These are phyloP conservation scores for Phoxinus phoxinus DNA, from an alignment of 2,113 vertebrate genomes.

Conservation along the genomic window DNA sequence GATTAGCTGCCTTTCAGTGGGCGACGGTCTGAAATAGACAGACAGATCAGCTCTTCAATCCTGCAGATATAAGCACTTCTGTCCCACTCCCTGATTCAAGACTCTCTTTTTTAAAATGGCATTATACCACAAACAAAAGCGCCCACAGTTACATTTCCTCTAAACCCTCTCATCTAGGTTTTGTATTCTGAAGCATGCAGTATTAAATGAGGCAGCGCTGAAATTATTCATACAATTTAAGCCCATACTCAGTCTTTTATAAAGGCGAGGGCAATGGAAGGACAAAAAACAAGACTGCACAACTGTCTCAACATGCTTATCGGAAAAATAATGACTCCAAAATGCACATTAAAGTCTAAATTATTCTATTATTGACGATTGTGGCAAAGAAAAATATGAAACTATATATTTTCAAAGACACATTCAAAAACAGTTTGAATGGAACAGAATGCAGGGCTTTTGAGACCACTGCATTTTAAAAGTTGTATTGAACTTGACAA, in stretches of 20 bases:
- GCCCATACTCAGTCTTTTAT: background rate
- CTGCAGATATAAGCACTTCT: conserved; percentile 26
- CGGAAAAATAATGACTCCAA: conserved; percentile 5
- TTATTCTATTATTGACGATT: background rate
- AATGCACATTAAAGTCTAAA: conserved; percentile 12
- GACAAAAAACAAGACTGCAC: background rate
- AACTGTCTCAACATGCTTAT: conserved; percentile 3
- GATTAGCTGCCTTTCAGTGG: conserved; percentile 96
- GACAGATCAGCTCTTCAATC: conserved; percentile 52
- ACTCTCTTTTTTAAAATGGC: background rate
- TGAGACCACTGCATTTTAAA: background rate
- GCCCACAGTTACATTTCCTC: conserved; percentile 3
- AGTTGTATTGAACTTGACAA: background rate
- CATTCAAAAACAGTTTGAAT: background rate
- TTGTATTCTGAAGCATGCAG: conserved; percentile 1
- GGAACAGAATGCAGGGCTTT: background rate
- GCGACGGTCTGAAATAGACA: conserved; percentile 85
- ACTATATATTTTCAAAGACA: background rate
- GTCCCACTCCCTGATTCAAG: conserved; percentile 6
- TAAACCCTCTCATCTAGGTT: conserved; percentile 22
- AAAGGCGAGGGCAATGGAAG: background rate
- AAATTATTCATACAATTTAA: conserved; percentile 4
- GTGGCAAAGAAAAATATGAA: background rate
- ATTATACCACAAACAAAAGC: conserved; percentile 23
- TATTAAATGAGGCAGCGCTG: conserved; percentile 6